Percentiles rank a stretch among this genome's conserved stretches.
phyloP scores from a whole-genome alignment of 2,888 invertebrate species.

The Icerya purchasi region DNA sequence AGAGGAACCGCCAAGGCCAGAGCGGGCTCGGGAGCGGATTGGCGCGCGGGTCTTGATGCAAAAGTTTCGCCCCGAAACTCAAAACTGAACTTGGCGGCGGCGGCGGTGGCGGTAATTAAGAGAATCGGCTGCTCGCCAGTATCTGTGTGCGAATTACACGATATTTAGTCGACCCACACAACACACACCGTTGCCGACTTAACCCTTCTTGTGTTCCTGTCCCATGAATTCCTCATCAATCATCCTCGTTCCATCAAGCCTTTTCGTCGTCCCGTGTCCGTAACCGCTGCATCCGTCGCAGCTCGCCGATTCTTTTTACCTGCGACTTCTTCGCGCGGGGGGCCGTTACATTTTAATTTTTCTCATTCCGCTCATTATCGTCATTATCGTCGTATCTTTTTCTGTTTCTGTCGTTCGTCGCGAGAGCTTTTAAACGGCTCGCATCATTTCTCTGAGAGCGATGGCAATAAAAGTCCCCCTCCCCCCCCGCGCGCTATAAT shows the following conservation, averaged over 20 bases:
- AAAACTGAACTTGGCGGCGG: conserved; percentile 5
- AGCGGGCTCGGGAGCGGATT: conserved; percentile 2
- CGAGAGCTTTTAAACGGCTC: too few relatives aligned
- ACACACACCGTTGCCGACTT: conserved; percentile 12
- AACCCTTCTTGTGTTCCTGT: conserved; percentile 12
- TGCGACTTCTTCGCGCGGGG: neutral
- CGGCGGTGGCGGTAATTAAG: conserved; percentile 12
- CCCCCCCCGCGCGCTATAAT: too few relatives aligned
- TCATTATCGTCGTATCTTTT: too few relatives aligned
- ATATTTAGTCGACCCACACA: conserved; percentile 19
- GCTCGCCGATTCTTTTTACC: neutral
- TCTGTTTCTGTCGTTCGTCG: too few relatives aligned
- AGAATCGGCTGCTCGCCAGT: conserved; percentile 16
- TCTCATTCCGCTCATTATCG: too few relatives aligned
- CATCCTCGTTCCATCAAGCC: conserved; percentile 8
- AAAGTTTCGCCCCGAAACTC: too few relatives aligned
- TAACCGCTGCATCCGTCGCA: neutral
- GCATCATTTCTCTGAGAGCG: too few relatives aligned
- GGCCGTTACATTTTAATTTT: neutral
- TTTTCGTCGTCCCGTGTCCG: conserved; percentile 6
- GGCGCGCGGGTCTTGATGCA: too few relatives aligned
- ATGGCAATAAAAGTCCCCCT: too few relatives aligned
- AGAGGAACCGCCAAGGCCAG: conserved; percentile 6
- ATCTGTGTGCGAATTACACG: conserved; percentile 21
- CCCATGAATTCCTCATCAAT: conserved; percentile 14